Conservation (phyloP, 1,140 invertebrate genomes). For the Formica exsecta region DNA sequence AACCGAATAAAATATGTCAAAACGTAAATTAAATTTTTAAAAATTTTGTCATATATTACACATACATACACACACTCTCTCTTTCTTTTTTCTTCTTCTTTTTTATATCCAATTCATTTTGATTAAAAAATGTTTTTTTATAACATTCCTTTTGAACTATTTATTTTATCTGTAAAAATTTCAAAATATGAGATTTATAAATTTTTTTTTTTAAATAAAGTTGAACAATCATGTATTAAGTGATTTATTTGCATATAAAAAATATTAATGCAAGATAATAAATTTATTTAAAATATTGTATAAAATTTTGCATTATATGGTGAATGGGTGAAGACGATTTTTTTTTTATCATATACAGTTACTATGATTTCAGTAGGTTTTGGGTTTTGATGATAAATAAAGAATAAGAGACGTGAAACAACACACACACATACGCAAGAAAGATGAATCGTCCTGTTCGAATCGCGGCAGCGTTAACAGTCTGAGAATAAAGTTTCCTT, state of each 20-base stretch:
- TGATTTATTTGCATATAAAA: conserved; percentile 12
- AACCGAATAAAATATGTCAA: conserved; percentile 13
- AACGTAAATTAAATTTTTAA: background rate
- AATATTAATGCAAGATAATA: background rate
- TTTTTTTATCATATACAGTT: background rate
- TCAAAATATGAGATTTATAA: background rate
- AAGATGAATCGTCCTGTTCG: conserved; percentile 47
- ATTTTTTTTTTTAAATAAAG: background rate
- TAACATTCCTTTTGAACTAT: conserved; percentile 13
- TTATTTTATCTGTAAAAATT: background rate
- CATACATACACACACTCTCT: too few relatives aligned
- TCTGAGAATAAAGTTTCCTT: conserved; percentile 66
- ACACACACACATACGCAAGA: background rate
- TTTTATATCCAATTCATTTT: background rate
- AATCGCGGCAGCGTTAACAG: conserved; percentile 54
- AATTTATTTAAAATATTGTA: background rate
- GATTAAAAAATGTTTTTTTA: background rate
- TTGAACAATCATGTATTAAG: background rate
- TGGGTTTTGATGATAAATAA: conserved; percentile 35
- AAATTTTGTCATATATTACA: too few relatives aligned
- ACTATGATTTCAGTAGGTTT: conserved; percentile 8
- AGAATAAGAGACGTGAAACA: conserved; percentile 40
- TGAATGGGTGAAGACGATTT: background rate
- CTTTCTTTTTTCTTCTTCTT: too few relatives aligned
- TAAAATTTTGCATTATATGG: background rate